Percentiles rank a stretch among this genome's conserved stretches.
Conservation (phyloP, 2,888 invertebrate species). For the Cheilosia vulpina region DNA sequence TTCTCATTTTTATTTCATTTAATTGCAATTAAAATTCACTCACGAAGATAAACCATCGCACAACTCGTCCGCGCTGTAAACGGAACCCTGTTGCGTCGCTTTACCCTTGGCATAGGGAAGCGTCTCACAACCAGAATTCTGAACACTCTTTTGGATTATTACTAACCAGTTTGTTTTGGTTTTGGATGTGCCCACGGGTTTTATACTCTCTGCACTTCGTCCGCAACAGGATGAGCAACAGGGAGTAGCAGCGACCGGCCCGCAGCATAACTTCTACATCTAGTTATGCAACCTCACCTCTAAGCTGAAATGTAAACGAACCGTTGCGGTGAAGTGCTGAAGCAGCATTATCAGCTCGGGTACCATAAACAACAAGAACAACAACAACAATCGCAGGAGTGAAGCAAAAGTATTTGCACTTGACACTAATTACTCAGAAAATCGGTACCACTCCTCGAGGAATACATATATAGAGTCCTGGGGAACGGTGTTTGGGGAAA, state of each 20-base stretch:
- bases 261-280: slow-evolving; percentile 48
- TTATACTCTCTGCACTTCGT: slow-evolving; percentile 17
- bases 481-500: slow-evolving; percentile 47
- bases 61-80: slow-evolving; percentile 47
- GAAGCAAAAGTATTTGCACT: slow-evolving; percentile 71
- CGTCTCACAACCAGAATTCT: slow-evolving; percentile 29
- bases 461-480: background rate
- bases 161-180: slow-evolving; percentile 59
- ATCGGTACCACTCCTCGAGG: slow-evolving; percentile 60
- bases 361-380: slow-evolving; percentile 65
- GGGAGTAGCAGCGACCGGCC: slow-evolving; percentile 42
- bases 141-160: slow-evolving; percentile 45
- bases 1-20: slow-evolving; percentile 70
- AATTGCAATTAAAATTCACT: slow-evolving; percentile 75
- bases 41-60: slow-evolving; percentile 72
- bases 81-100: slow-evolving; percentile 28
- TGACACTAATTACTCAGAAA: slow-evolving; percentile 75
- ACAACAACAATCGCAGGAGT: slow-evolving; percentile 62
- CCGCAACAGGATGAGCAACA: slow-evolving; percentile 68
- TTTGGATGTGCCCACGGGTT: slow-evolving; percentile 55
- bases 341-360: slow-evolving; percentile 51
- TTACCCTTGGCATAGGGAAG: slow-evolving; percentile 13
- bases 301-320: slow-evolving; percentile 62
- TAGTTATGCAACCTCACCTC: slow-evolving; percentile 55
- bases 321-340: slow-evolving; percentile 48